Evolutionary conservation across 2,888 invertebrate species (phyloP).

Genomic region (Pristionchus fissidentatus): DNA sequence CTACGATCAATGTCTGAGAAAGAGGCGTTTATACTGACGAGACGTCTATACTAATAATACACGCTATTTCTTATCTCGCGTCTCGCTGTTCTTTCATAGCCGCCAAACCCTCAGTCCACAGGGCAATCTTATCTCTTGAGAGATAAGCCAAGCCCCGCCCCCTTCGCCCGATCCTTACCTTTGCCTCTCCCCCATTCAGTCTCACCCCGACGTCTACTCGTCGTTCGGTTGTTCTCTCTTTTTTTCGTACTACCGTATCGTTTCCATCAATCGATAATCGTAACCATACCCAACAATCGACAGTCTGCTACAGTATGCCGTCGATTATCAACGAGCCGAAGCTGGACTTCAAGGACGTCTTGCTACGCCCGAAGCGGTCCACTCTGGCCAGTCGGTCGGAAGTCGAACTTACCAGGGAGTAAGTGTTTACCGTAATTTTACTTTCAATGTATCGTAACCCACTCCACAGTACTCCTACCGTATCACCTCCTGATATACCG

Average conservation of each 20-base stretch:
- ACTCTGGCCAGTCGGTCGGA: conserved; percentile 80
- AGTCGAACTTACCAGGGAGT: conserved; percentile 67
- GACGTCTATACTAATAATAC: too few species aligned
- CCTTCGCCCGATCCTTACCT: neutral
- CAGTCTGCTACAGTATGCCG: conserved; percentile 76
- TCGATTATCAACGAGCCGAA: conserved; percentile 89
- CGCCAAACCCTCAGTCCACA: too few species aligned
- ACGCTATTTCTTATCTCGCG: too few species aligned
- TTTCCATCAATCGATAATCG: neutral
- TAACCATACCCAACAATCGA: too few species aligned
- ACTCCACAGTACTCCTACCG: too few species aligned
- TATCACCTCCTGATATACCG: too few species aligned
- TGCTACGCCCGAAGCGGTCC: conserved; percentile 89
- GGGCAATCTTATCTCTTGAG: too few species aligned
- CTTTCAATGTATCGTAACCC: neutral
- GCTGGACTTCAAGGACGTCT: conserved; percentile 92
- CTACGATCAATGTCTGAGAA: too few species aligned
- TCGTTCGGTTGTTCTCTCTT: neutral
- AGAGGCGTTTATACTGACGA: too few species aligned
- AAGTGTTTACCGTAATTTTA: conserved; percentile 33
- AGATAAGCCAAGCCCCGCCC: too few species aligned
- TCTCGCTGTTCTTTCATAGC: too few species aligned
- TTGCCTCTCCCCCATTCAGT: neutral
- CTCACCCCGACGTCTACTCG: neutral
- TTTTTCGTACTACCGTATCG: neutral